These are phyloP conservation scores for Spisula solida DNA, from an alignment of 2,888 invertebrate genomes.

Conservation along the genomic window DNA sequence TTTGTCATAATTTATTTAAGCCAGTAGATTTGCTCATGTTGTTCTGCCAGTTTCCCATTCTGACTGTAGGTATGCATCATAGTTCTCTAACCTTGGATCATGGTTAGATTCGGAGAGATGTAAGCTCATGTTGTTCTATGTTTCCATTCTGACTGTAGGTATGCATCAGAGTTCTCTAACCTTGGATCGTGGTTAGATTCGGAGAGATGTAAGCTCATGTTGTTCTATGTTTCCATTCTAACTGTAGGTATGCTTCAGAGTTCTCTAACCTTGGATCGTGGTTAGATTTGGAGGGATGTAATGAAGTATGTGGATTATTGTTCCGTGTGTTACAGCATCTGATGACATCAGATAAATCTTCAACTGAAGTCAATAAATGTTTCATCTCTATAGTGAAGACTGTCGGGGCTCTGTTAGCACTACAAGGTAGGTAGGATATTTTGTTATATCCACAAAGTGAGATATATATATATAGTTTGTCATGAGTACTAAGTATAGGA, in stretches of 20 bases:
- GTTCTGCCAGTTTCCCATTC: no score
- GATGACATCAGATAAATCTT: constrained; percentile 31
- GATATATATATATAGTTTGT: no score
- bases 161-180: constrained; percentile 36
- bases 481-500: no score
- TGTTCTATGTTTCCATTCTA: no score
- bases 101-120: constrained; percentile 63
- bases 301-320: constrained; percentile 58
- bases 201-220: constrained; percentile 44
- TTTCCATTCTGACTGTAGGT: no score
- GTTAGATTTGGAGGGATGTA: constrained; percentile 58
- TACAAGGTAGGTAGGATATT: constrained; percentile 68
- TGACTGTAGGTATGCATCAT: constrained; percentile 45
- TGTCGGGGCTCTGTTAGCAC: constrained; percentile 67
- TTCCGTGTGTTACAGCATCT: constrained; percentile 56
- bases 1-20: no score
- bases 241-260: constrained; percentile 44
- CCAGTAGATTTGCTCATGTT: no score
- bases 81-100: constrained; percentile 35
- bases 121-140: background rate
- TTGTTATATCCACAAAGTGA: no score
- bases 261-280: constrained; percentile 47
- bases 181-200: constrained; percentile 58
- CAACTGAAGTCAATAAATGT: constrained; percentile 45
- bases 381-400: constrained; percentile 58